Percentiles rank a stretch among this genome's conserved stretches.
Evolutionary conservation across 1,140 invertebrate species (phyloP).

Genomic region (Nasonia vitripennis): DNA sequence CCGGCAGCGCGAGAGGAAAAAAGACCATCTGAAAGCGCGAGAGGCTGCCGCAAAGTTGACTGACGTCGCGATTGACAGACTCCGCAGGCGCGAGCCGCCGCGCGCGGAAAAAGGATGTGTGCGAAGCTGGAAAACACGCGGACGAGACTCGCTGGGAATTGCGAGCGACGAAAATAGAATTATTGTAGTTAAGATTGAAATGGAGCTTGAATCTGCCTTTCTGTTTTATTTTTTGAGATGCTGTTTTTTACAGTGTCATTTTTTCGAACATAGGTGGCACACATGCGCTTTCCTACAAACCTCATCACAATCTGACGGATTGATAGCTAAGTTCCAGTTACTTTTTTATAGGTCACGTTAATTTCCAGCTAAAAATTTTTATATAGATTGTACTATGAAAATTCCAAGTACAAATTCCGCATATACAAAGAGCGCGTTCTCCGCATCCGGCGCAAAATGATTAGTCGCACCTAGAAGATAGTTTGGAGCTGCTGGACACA

Average conservation of each 20-base stretch:
- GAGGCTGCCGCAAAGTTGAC: conserved; percentile 33
- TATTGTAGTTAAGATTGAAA: neutral
- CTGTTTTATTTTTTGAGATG: too few relatives aligned
- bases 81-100: neutral
- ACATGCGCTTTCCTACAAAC: too few relatives aligned
- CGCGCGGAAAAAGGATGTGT: conserved; percentile 1
- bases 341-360: too few relatives aligned
- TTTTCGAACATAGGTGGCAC: too few relatives aligned
- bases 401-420: too few relatives aligned
- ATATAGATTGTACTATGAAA: too few relatives aligned
- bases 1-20: neutral
- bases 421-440: neutral
- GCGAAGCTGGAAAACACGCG: conserved; percentile 7
- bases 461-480: neutral
- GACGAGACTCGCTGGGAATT: neutral
- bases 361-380: too few relatives aligned
- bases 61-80: conserved; percentile 43
- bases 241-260: too few relatives aligned
- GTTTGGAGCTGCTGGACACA: neutral
- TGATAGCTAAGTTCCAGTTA: too few relatives aligned
- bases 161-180: neutral
- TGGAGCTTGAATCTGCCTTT: too few relatives aligned
- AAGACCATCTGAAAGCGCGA: conserved; percentile 3
- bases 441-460: neutral
- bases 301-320: too few relatives aligned